These are phyloP conservation scores for Axis porcinus DNA, from an alignment of 2,113 vertebrate species.

Conservation along the genomic window DNA sequence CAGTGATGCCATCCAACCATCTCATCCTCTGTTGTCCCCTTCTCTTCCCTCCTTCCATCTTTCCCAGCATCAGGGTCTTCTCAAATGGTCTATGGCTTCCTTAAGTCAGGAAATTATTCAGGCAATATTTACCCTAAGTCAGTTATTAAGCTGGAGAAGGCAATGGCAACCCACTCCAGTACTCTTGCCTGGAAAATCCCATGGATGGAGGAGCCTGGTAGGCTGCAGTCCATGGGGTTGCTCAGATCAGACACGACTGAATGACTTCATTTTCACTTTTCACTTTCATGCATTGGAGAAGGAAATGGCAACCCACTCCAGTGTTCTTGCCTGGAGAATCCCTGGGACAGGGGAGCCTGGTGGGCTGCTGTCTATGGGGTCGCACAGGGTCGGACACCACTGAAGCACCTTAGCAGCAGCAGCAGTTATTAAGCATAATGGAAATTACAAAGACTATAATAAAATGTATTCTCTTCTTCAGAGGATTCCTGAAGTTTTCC, in stretches of 20 bases:
- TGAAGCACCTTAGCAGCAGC: neutral
- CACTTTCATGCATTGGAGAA: no score
- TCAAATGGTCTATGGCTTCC: neutral
- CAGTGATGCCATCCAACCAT: neutral
- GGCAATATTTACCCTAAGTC: neutral
- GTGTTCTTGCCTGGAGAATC: neutral
- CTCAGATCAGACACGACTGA: no score
- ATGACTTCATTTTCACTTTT: no score
- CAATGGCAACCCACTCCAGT: neutral
- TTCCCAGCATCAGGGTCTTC: neutral
- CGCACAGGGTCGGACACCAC: accelerated
- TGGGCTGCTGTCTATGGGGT: neutral
- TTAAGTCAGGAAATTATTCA: neutral
- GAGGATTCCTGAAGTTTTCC: neutral
- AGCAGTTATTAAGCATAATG: neutral
- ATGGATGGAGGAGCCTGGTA: neutral
- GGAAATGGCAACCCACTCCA: neutral
- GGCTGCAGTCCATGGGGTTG: neutral
- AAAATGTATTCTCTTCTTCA: neutral
- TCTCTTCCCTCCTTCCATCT: neutral
- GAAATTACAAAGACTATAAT: neutral
- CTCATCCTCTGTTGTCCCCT: neutral
- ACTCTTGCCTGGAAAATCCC: neutral
- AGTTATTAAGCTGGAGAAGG: neutral
- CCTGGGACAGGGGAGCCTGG: neutral